phyloP scores from a whole-genome alignment of 2,797 vertebrate genomes.

The Hemibagrus guttatus region DNA sequence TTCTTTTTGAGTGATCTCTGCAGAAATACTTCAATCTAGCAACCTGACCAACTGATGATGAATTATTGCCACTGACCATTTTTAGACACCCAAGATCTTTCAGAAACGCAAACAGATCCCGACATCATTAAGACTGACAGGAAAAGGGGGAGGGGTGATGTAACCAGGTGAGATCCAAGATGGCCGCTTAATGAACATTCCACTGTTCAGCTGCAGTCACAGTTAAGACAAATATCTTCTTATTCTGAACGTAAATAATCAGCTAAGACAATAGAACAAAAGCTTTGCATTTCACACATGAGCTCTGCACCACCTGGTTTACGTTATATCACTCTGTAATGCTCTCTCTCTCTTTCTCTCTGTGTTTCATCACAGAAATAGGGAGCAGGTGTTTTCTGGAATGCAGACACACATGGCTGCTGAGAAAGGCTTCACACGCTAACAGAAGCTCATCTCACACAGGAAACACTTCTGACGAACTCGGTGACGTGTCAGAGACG shows the following conservation, averaged over 20 bases:
- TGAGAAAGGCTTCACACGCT: neutral
- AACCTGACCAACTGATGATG: too few species aligned
- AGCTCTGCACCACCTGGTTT: too few species aligned
- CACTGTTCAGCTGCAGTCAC: neutral
- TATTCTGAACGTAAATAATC: neutral
- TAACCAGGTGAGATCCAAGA: neutral
- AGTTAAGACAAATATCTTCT: neutral
- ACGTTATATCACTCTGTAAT: neutral
- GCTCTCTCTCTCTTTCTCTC: neutral
- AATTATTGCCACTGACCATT: too few species aligned
- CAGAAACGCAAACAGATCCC: neutral
- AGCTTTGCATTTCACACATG: neutral
- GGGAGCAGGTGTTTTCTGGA: neutral
- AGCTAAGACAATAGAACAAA: neutral
- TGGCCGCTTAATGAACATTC: neutral
- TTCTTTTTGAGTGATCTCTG: too few species aligned
- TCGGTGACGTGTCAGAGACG: neutral
- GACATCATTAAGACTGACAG: neutral
- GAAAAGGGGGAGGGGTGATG: neutral
- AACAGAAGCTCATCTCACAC: neutral
- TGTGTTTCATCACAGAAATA: neutral
- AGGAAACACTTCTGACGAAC: too few species aligned
- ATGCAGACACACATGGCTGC: neutral
- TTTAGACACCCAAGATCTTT: neutral
- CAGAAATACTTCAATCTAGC: too few species aligned